These are phyloP conservation scores for Dipodomys ordii DNA, from an alignment of 2,113 vertebrate species.

Conservation along the genomic window DNA sequence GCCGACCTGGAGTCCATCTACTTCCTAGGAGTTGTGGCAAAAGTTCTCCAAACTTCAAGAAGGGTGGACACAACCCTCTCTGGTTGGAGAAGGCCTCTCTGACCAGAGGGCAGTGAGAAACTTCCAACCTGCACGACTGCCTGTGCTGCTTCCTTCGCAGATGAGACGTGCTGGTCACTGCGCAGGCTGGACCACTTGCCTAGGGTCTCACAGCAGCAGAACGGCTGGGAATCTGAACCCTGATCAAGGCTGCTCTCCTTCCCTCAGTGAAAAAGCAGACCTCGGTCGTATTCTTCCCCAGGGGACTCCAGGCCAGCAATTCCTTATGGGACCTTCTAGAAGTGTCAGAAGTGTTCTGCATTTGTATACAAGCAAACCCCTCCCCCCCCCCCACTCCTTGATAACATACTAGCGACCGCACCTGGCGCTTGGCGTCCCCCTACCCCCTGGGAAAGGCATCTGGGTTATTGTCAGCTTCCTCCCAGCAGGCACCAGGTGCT, in stretches of 20 bases:
- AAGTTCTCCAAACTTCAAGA: too few species aligned
- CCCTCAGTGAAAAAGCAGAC: neutral
- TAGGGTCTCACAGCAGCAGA: neutral
- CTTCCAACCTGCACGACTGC: neutral
- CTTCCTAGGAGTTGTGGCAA: too few species aligned
- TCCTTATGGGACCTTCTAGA: neutral
- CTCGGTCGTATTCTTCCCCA: neutral
- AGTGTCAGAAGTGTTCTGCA: constrained; percentile 3
- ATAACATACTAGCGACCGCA: neutral
- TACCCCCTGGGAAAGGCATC: too few species aligned
- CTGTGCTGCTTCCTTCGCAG: constrained; percentile 23
- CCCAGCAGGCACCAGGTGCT: neutral
- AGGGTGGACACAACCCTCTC: too few species aligned
- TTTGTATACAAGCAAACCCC: too few species aligned
- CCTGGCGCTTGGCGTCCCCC: neutral
- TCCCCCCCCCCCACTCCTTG: neutral
- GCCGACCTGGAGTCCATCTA: too few species aligned
- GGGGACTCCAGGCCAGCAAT: neutral
- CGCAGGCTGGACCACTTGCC: neutral
- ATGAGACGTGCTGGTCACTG: neutral
- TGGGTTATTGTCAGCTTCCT: neutral
- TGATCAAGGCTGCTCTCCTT: neutral
- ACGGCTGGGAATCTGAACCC: neutral
- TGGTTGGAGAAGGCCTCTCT: too few species aligned
- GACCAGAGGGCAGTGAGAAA: neutral